phyloP scores from a whole-genome alignment of 1,140 invertebrate genomes.

The Nasonia giraulti region DNA sequence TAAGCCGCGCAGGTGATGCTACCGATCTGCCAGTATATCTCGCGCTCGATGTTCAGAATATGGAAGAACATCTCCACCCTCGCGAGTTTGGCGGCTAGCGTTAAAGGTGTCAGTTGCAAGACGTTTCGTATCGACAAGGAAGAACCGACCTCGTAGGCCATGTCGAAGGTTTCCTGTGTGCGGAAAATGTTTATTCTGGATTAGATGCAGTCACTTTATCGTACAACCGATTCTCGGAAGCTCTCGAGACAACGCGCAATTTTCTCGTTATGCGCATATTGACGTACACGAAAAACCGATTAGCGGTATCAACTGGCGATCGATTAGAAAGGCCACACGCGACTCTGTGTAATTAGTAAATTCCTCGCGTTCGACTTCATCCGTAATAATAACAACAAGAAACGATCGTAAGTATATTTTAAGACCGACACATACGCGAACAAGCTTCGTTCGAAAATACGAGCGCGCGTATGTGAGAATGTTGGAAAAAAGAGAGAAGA shows the following conservation, averaged over 20 bases:
- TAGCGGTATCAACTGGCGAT: not conserved
- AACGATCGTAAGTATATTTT: not conserved
- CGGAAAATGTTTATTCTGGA: constrained; percentile 11
- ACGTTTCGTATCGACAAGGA: constrained; percentile 90
- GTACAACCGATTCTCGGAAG: too few species aligned
- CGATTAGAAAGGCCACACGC: not conserved
- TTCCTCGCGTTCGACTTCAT: not conserved
- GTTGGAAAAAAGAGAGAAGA: not conserved
- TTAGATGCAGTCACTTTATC: too few species aligned
- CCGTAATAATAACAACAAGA: too few species aligned
- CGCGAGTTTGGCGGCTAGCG: constrained; percentile 94
- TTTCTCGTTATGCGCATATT: not conserved
- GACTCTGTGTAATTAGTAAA: not conserved
- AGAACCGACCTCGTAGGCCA: constrained; percentile 94
- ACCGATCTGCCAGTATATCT: constrained; percentile 97
- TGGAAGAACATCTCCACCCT: constrained; percentile 96
- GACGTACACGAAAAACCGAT: too few species aligned
- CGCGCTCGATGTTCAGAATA: constrained; percentile 93
- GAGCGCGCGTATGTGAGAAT: not conserved
- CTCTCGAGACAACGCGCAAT: not conserved
- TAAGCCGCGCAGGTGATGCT: constrained; percentile 98
- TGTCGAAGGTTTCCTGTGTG: constrained; percentile 90
- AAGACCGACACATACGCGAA: not conserved
- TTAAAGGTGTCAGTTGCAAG: constrained; percentile 92
- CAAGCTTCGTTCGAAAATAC: not conserved